These are phyloP conservation scores for Clupea harengus DNA, from an alignment of 2,113 vertebrate genomes.

Conservation along the genomic window DNA sequence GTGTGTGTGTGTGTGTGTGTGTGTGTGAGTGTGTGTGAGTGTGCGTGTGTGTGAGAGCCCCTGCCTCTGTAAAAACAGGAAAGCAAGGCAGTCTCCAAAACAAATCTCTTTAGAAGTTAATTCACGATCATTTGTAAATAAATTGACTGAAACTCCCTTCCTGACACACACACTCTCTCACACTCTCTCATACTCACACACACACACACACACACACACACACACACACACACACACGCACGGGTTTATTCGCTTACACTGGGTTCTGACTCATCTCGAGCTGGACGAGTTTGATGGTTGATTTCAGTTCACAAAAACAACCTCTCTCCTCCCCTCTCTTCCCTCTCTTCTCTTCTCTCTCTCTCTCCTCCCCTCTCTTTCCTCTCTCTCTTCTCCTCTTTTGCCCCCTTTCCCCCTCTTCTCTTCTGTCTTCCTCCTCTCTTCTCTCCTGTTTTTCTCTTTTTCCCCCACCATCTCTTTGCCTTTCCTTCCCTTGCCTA, in stretches of 20 bases:
- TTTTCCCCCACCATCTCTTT: background rate
- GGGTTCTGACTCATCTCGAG: slow-evolving; percentile 6
- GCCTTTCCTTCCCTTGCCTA: background rate
- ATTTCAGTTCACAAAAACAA: slow-evolving; percentile 12
- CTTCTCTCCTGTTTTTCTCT: background rate
- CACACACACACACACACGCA: background rate
- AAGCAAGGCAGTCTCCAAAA: background rate
- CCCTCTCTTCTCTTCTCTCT: background rate
- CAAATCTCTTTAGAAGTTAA: slow-evolving; percentile 15
- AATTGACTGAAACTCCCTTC: slow-evolving; percentile 18
- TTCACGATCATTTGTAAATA: slow-evolving; percentile 18
- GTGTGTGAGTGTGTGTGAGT: too few species aligned
- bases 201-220: background rate
- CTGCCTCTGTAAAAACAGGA: background rate
- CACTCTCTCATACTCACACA: background rate
- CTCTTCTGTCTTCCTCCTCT: background rate
- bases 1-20: background rate
- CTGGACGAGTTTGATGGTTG: slow-evolving; percentile 17
- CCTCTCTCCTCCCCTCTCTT: background rate
- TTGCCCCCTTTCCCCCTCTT: background rate
- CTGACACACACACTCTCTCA: background rate
- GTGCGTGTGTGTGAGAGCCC: slow-evolving; percentile 20
- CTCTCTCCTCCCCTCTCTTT: background rate
- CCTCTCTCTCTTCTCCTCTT: background rate
- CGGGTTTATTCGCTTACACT: background rate